Evolutionary conservation across 2,797 vertebrate species (phyloP), one percentile per base, ranked within the genome.

Genomic region (Hybognathus amarus): DNA sequence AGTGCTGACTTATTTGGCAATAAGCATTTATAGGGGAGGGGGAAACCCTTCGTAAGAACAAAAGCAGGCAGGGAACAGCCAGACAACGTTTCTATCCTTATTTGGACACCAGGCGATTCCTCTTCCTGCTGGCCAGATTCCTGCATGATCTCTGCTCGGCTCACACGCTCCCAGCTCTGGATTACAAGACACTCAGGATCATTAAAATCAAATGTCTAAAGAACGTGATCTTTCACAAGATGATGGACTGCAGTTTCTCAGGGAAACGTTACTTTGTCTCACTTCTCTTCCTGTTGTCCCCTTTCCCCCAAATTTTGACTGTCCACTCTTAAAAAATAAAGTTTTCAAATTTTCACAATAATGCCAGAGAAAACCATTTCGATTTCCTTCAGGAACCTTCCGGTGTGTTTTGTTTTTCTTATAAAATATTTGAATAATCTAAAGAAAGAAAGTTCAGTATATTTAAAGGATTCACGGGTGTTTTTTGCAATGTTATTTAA

Each of bases 71-170:
- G 78, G 77, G 15, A n/a, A 54, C 30, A 77, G 74, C 54, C 64
- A 33, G 42, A 24, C 22, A 11, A 79, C 78, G 7, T 74, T 84
- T 75, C 73, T 85, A 70, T 33, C 87, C 88, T 79, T 89, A 86
- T 86, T 82, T 84, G 87, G 87, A 71, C 40, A 77, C n/a, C 73
- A 83, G 74, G 67, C 64, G 7, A 80, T 45, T 67, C 52, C 38
- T 81, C 77, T 88, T 88, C 87, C 85, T 87, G 77, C 42, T 8
- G 67, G n/a, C 27, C 66, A 68, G 71, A 85, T 61, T 75, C 45
- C 64, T 54, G 47, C 59, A 79, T 24, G 36, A 79, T 69, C 36
- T 69, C 63, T 22, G 47, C 24, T 52, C 45, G 45, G 67, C 67
- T 79, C 77, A 67, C 77, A 67, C 40, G 64, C 77, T 80, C 40